phyloP scores from a whole-genome alignment of 1,140 invertebrate species.

The Helicoverpa zea region DNA sequence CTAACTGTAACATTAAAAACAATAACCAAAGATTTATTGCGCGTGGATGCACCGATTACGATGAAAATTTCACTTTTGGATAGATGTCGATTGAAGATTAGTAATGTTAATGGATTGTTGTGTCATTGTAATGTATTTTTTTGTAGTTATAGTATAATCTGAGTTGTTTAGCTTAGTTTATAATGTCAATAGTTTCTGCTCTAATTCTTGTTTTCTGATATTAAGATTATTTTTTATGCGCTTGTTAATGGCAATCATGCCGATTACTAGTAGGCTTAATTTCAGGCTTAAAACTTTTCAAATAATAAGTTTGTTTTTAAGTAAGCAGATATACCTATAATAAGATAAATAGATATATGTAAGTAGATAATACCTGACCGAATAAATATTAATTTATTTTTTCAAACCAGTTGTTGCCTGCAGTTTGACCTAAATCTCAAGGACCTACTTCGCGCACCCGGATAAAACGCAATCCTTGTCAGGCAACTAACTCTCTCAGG shows the following conservation, averaged over 20 bases:
- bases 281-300: background rate
- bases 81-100: background rate
- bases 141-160: background rate
- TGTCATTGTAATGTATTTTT: conserved; percentile 11
- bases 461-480: no score
- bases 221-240: background rate
- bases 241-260: background rate
- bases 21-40: conserved; percentile 7
- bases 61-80: conserved; percentile 15
- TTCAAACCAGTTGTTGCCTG: no score
- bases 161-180: no score
- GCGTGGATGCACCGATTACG: conserved; percentile 6
- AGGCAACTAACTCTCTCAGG: no score
- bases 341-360: no score
- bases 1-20: conserved; percentile 2
- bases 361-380: no score
- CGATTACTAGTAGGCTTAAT: background rate
- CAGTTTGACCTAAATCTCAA: no score
- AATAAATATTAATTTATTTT: no score
- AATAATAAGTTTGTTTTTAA: background rate
- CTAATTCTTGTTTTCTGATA: no score
- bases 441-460: no score
- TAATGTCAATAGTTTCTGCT: no score
- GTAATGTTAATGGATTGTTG: background rate
- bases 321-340: no score